Evolutionary conservation across 2,113 vertebrate genomes (phyloP), one percentile per base, ranked within the genome.

Genomic region (Embiotoca jacksoni): DNA sequence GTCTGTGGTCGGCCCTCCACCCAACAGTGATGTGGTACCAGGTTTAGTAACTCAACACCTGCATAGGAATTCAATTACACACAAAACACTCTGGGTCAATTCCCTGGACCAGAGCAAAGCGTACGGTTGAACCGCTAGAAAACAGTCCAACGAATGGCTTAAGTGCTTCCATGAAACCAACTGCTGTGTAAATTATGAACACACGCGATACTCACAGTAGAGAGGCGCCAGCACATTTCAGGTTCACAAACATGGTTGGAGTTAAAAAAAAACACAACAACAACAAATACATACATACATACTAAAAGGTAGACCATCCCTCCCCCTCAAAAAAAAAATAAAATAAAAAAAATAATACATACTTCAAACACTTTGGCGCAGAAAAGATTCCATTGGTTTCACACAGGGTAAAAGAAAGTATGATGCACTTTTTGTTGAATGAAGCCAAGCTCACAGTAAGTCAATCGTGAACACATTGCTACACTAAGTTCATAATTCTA

Each of bases 121-220:
- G 81, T 71, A 72, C 78, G 58, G 57, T 56, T 72, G 82, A 62
- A 84, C 75, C 67, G 10, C 84, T 82, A 30, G 63, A 82, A 86
- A 92, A 89, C 72, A 83, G 88, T 89, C 86, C 88, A 75, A 81
- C n/a, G 23, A 88, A 93, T 90, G 91, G 88, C 89, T 91, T 91
- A 84, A 89, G 87, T 85, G 88, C 82, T 85, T 82, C 75, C 70
- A 67, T 62, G 53, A 80, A 80, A 88, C 83, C 39, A 65, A 73
- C 66, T 56, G 78, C 59, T 81, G 54, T 78, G 78, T 64, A 59
- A 70, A 56, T 57, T 16, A 78, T 23, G 23, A 71, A 72, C 77
- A 80, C 58, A 86, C 58, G 72, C 60, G 23, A 23, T 78, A 75
- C 63, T 85, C 80, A 85, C 83, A 89, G 88, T 82, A 83, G 82